These are phyloP conservation scores for Laticauda colubrina DNA, from an alignment of 2,113 vertebrate genomes.

Conservation along the genomic window DNA sequence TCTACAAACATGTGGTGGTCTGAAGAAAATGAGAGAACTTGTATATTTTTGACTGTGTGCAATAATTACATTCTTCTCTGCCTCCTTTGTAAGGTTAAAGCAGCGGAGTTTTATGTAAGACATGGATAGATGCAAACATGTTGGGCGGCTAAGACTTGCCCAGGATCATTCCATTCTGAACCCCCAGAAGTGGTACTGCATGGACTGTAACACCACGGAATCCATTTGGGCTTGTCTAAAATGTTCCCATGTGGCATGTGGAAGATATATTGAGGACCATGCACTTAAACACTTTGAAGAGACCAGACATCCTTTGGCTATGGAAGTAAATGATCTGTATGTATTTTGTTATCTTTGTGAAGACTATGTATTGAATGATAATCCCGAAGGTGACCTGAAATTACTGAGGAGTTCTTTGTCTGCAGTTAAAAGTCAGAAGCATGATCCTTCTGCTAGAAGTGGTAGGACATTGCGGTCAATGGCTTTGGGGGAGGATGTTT, in stretches of 20 bases:
- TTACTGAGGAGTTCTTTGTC: constrained; percentile 90
- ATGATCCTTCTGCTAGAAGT: constrained; percentile 63
- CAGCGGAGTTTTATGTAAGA: constrained; percentile 66
- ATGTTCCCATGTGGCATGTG: constrained; percentile 96
- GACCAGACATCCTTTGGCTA: constrained; percentile 87
- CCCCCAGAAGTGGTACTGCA: constrained; percentile 94
- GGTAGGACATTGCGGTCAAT: constrained; percentile 85
- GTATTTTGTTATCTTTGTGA: constrained; percentile 96
- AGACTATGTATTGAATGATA: constrained; percentile 97
- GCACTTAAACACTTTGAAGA: constrained; percentile 89
- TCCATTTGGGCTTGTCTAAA: constrained; percentile 98
- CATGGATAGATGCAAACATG: constrained; percentile 99
- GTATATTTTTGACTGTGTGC: neutral
- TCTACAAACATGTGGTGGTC: neutral
- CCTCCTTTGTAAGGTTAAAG: constrained; percentile 52
- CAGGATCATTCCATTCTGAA: constrained; percentile 98
- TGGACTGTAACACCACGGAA: constrained; percentile 90
- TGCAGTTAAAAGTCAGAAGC: constrained; percentile 72
- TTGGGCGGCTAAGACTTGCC: constrained; percentile 91
- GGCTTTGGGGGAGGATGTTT: constrained; percentile 65
- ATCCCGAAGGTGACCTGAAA: constrained; percentile 92
- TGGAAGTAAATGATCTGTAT: constrained; percentile 94
- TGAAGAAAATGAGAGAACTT: neutral
- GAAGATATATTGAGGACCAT: constrained; percentile 93
- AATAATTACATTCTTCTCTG: neutral